Evolutionary conservation across 2,888 invertebrate genomes (phyloP), one percentile per base, ranked within the genome.

Genomic region (Spialia ferax): DNA sequence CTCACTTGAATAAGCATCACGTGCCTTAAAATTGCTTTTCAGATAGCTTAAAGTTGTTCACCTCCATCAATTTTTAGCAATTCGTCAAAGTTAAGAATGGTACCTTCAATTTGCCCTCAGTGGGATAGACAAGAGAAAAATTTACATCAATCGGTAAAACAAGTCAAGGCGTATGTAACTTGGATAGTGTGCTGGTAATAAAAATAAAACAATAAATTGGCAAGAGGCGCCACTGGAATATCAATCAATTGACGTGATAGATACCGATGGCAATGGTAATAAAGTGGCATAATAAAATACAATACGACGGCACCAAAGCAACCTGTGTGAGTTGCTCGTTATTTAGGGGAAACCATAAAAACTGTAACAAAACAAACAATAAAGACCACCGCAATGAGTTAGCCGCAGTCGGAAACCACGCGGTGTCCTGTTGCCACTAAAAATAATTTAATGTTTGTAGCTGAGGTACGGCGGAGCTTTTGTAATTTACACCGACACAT

Each of bases 301-400:
- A n/a, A 78, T 77, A 79, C n/a, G 79, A 82, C 79, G 74, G 63
- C 71, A 78, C 76, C 84, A 84, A 86, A 85, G 77, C 85, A 80
- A 84, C 80, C 82, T 80, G 84, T 87, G 85, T 81, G 86, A 84
- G 82, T 80, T 77, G 71, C 68, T 76, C 73, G 82, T 84, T 88
- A 88, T 89, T 91, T 87, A 83, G 81, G 81, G 85, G 81, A 85
- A 85, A 77, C 79, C 79, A 87, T 87, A 88, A 89, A 89, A 89
- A 83, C 79, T 78, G 76, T 79, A 83, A 79, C 82, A 84, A 83
- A 88, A 86, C 86, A 88, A 86, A 87, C 81, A 79, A 84, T 79
- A 81, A 79, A 85, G 93, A 91, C 92, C 92, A 93, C 91, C 93
- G 87, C 92, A 88, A 80, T 84, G 87, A 78, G 79, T 75, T 74